Conservation (phyloP, 2,888 invertebrate genomes). For the Empis livida region DNA sequence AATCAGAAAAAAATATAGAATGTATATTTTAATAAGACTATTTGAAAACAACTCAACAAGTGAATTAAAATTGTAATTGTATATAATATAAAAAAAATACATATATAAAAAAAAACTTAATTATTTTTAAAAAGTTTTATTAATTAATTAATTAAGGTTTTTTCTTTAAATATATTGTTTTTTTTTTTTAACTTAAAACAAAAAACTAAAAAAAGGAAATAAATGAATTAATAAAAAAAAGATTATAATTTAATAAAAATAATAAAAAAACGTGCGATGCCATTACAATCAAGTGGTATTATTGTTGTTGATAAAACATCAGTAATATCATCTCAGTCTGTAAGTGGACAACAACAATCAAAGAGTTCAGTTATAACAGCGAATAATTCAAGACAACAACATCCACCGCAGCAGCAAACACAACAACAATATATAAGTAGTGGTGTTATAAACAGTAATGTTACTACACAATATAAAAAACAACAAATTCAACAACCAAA, state of each 20-base stretch:
- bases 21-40: too few species aligned
- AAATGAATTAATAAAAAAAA: background rate
- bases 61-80: background rate
- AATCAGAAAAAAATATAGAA: too few species aligned
- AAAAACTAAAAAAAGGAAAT: slow-evolving; percentile 4
- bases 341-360: slow-evolving; percentile 10
- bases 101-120: background rate
- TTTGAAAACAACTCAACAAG: background rate
- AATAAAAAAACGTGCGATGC: slow-evolving; percentile 17
- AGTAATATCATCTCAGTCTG: slow-evolving; percentile 8
- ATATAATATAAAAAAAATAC: background rate
- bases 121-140: background rate
- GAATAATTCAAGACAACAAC: slow-evolving; percentile 8
- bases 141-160: background rate
- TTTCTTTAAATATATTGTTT: too few species aligned
- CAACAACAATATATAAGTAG: slow-evolving; percentile 9
- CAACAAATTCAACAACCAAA: slow-evolving; percentile 5
- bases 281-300: slow-evolving; percentile 27
- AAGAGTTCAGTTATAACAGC: slow-evolving; percentile 5
- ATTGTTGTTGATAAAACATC: slow-evolving; percentile 27
- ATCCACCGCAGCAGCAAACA: too few species aligned
- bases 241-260: slow-evolving; percentile 1
- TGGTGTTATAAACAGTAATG: background rate
- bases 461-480: slow-evolving; percentile 16
- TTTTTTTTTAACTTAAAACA: too few species aligned